phyloP scores from a whole-genome alignment of 2,888 invertebrate species.

The Rotaria macrura region DNA sequence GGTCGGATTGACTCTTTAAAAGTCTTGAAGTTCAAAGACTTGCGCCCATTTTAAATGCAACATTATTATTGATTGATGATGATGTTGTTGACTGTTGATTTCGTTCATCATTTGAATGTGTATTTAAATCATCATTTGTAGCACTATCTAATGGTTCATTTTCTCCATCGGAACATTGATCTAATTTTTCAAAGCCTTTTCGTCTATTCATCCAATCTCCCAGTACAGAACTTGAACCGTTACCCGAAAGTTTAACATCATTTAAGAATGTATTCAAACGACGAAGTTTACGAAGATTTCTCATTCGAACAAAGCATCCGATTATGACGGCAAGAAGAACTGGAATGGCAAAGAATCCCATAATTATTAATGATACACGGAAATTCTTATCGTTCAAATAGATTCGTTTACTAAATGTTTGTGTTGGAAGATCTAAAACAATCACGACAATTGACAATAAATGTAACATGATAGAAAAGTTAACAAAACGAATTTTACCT shows the following conservation, averaged over 20 bases:
- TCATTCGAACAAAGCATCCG: slow-evolving; percentile 45
- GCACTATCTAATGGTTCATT: slow-evolving; percentile 28
- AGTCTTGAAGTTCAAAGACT: background rate
- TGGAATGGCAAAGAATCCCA: slow-evolving; percentile 48
- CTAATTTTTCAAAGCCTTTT: slow-evolving; percentile 27
- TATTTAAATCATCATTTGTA: background rate
- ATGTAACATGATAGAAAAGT: background rate
- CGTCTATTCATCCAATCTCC: slow-evolving; percentile 30
- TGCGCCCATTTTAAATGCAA: slow-evolving; percentile 17
- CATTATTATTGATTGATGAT: background rate
- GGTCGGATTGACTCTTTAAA: too few species aligned
- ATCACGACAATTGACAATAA: background rate
- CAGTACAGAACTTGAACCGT: background rate
- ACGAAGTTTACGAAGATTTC: slow-evolving; percentile 34
- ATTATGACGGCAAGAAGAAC: slow-evolving; percentile 46
- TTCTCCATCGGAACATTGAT: slow-evolving; percentile 33
- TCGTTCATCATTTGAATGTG: slow-evolving; percentile 18
- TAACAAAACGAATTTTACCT: background rate
- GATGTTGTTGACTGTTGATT: background rate
- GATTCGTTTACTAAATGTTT: background rate
- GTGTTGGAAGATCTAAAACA: background rate
- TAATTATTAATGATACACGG: slow-evolving; percentile 47
- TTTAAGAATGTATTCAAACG: slow-evolving; percentile 18
- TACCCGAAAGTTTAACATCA: slow-evolving; percentile 21
- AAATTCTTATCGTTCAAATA: slow-evolving; percentile 36